Conservation (phyloP, 2,113 vertebrate species). For the Neotragus moschatus region DNA sequence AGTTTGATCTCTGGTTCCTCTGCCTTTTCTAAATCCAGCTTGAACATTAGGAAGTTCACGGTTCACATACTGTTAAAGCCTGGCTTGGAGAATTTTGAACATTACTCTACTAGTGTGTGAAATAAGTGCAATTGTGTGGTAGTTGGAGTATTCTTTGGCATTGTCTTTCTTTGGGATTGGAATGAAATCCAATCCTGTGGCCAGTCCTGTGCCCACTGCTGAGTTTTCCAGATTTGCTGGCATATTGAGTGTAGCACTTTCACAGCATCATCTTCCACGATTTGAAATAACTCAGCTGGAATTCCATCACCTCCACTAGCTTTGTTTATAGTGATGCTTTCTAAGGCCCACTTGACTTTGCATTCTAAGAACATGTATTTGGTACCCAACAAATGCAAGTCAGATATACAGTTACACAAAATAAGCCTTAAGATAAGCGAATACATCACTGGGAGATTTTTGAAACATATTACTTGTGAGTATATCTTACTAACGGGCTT, state of each 20-base stretch:
- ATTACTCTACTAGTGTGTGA: not conserved
- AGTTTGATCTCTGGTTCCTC: not conserved
- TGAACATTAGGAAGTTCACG: not conserved
- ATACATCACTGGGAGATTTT: not conserved
- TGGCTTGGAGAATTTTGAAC: not conserved
- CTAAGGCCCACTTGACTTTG: not conserved
- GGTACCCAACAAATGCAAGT: not conserved
- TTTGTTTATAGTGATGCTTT: not conserved
- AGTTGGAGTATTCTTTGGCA: not conserved
- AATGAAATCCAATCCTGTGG: too few relatives aligned
- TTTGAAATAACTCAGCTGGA: not conserved
- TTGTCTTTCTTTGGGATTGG: not conserved
- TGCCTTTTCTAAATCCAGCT: not conserved
- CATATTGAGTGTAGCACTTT: not conserved
- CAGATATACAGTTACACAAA: not conserved
- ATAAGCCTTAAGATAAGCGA: not conserved
- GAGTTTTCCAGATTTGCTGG: not conserved
- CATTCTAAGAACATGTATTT: not conserved
- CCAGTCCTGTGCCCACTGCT: not conserved
- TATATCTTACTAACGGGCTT: not conserved
- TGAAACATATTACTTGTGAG: not conserved
- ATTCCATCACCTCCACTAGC: not conserved
- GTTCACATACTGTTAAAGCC: not conserved
- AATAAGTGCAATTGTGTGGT: not conserved
- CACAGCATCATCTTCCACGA: not conserved